Conservation (phyloP, 2,888 invertebrate genomes). For the Chymomyza caudatula region DNA sequence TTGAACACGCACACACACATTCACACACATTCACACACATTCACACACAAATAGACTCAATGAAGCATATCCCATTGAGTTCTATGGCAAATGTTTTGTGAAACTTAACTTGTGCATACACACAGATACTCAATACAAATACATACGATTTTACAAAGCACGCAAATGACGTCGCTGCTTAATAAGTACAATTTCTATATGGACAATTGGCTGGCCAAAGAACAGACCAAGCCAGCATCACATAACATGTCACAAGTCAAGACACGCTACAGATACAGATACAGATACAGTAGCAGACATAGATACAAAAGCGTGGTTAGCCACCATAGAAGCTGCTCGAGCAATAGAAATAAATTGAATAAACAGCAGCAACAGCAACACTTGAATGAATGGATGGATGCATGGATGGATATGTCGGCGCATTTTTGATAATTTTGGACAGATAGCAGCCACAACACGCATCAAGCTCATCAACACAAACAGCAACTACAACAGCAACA, state of each 20-base stretch:
- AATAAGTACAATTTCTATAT: slow-evolving; percentile 71
- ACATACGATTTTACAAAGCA: neutral
- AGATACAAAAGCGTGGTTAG: neutral
- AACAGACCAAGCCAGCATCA: neutral
- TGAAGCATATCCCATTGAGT: slow-evolving; percentile 64
- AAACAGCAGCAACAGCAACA: slow-evolving; percentile 44
- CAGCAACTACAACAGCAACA: neutral
- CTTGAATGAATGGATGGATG: slow-evolving; percentile 26
- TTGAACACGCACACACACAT: slow-evolving; percentile 12
- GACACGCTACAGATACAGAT: neutral
- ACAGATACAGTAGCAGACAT: neutral
- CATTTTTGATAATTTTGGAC: slow-evolving; percentile 62
- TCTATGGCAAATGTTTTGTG: neutral
- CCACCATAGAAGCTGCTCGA: slow-evolving; percentile 2
- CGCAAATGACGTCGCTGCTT: neutral
- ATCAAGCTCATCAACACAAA: slow-evolving; percentile 17
- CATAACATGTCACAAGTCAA: neutral
- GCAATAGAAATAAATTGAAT: slow-evolving; percentile 71
- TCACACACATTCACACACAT: neutral
- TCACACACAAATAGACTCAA: slow-evolving; percentile 48
- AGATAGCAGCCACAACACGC: slow-evolving; percentile 44
- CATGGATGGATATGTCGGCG: slow-evolving; percentile 53
- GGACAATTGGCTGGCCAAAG: slow-evolving; percentile 54
- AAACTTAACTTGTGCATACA: neutral
- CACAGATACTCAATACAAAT: neutral